Conservation (phyloP, 64 coral and sea anemone species). For the Montipora capricornis region DNA sequence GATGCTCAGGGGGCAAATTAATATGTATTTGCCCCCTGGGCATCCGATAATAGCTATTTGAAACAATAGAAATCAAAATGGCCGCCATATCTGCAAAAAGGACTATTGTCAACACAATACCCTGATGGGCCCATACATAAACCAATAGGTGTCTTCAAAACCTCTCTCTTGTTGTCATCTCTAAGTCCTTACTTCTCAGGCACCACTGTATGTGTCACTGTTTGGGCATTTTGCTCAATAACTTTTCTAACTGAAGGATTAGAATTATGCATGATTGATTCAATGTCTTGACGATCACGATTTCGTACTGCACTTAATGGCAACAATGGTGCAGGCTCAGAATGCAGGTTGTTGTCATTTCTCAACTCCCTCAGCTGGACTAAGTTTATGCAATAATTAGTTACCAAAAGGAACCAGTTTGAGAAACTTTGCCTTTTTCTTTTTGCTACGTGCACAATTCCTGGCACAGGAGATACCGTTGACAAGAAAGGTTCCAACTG, state of each 20-base stretch:
- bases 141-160: conserved; percentile 51
- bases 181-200: conserved; percentile 28
- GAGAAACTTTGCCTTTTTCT: conserved; percentile 68
- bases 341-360: conserved; percentile 53
- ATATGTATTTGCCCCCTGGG: too few relatives aligned
- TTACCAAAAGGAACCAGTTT: conserved; percentile 64
- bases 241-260: neutral
- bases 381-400: conserved; percentile 48
- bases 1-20: too few relatives aligned
- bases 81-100: too few relatives aligned
- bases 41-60: too few relatives aligned
- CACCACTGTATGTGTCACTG: neutral
- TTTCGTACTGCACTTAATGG: conserved; percentile 51
- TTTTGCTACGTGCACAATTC: conserved; percentile 41
- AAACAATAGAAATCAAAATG: too few relatives aligned
- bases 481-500: conserved; percentile 31
- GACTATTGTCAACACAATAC: neutral
- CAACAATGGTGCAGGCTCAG: conserved; percentile 24
- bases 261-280: conserved; percentile 39
- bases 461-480: conserved; percentile 61
- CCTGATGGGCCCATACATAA: conserved; percentile 40
- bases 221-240: neutral
- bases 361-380: conserved; percentile 53
- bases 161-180: conserved; percentile 37
- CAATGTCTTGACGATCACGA: conserved; percentile 63